phyloP scores from a whole-genome alignment of 2,113 vertebrate genomes.

The Odontophorus gujanensis region DNA sequence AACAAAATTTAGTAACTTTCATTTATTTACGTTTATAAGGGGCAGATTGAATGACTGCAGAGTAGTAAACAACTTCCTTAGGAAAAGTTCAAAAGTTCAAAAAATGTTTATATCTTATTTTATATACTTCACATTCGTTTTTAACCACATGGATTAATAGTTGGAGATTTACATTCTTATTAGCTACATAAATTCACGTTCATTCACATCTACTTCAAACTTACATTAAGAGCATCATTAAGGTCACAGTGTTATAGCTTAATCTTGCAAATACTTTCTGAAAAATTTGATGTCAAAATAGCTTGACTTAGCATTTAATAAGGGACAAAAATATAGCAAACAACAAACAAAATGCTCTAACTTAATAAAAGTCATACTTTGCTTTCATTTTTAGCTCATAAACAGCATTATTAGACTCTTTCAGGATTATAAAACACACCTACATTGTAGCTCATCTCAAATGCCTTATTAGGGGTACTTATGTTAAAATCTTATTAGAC shows the following conservation, averaged over 20 bases:
- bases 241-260: not conserved
- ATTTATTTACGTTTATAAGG: not conserved
- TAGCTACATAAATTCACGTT: conserved; percentile 1
- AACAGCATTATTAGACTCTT: not conserved
- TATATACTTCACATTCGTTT: not conserved
- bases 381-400: not conserved
- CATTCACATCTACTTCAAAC: conserved; percentile 8
- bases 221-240: conserved; percentile 3
- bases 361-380: not conserved
- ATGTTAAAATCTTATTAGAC: not conserved
- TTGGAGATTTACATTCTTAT: not conserved
- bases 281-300: not conserved
- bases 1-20: not conserved
- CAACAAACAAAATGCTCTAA: not conserved
- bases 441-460: not conserved
- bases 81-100: not conserved
- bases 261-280: conserved; percentile 8
- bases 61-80: not conserved
- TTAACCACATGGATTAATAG: not conserved
- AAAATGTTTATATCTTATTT: not conserved
- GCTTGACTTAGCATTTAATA: not conserved
- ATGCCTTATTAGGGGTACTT: not conserved
- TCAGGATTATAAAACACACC: not conserved
- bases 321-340: not conserved
- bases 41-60: not conserved